Evolutionary conservation across 2,797 vertebrate genomes (phyloP), one percentile per base, ranked within the genome.

Genomic region (Parambassis ranga): DNA sequence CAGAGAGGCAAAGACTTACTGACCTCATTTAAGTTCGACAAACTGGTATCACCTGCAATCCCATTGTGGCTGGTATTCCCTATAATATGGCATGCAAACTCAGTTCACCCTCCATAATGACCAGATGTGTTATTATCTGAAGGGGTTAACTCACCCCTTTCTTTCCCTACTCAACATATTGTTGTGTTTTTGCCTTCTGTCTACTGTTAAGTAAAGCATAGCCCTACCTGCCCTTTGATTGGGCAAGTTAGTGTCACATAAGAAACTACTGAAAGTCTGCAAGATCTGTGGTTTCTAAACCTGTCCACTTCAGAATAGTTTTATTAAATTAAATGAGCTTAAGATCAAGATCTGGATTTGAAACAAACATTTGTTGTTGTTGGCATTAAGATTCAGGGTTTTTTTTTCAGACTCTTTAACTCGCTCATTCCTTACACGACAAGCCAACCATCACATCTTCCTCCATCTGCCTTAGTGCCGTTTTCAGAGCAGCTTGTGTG

Each of bases 401-500:
- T 57, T n/a, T n/a, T 24, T 27, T 61, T 55, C 9, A 18, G 4
- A 43, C 42, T 37, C 19, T 4, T 67, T 52, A 67, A 71, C 51
- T 56, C 18, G 65, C 14, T 58, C 53, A 69, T 46, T 57, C 28
- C 18, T 62, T 27, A 58, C 56, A 69, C 71, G 59, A 59, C 60
- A 70, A 75, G 51, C 65, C 49, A 71, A 75, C 53, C 56, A 63
- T 58, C 57, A 66, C 63, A 72, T 71, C 50, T 32, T n/a, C 14
- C 30, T 13, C 39, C 53, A 42, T 67, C 42, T 66, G 39, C 49
- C 44, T 10, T 22, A 59, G 65, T 51, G 47, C 46, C 39, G 30
- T 62, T 69, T n/a, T 69, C n/a, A 72, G 27, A 60, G 49, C 38
- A 37, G 46, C 56, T 51, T 62, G 41, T 62, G 36, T 49, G 24